Evolutionary conservation across 2,888 invertebrate species (phyloP).

Genomic region (Drosophila subsilvestris): DNA sequence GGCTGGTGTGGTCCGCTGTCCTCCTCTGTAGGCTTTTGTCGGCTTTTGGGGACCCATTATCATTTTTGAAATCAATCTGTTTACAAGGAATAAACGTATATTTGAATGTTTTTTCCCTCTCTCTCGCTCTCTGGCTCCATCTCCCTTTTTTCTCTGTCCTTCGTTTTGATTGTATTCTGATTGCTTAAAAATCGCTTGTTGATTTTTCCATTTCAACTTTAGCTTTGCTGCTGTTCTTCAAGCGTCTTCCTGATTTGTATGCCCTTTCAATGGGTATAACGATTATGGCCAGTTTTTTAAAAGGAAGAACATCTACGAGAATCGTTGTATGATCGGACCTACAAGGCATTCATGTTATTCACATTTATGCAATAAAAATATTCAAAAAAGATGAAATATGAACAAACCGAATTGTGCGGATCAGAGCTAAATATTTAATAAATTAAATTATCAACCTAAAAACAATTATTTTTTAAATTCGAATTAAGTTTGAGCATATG

Average conservation of each 20-base stretch:
- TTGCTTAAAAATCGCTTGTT: conserved; percentile 70
- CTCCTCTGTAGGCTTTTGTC: conserved; percentile 61
- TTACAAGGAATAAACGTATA: conserved; percentile 68
- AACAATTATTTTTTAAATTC: too few relatives aligned
- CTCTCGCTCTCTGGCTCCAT: conserved; percentile 19
- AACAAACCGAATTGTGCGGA: too few relatives aligned
- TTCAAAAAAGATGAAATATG: too few relatives aligned
- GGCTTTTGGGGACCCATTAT: conserved; percentile 69
- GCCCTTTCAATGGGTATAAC: not conserved
- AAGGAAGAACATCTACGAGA: too few relatives aligned
- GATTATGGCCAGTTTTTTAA: too few relatives aligned
- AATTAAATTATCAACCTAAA: too few relatives aligned
- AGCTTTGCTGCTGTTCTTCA: conserved; percentile 1
- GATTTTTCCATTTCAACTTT: conserved; percentile 64
- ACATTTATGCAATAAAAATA: too few relatives aligned
- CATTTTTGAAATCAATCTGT: conserved; percentile 80
- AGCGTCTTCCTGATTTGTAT: not conserved
- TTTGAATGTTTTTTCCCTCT: conserved; percentile 37
- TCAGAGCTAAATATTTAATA: too few relatives aligned
- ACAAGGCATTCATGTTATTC: too few relatives aligned
- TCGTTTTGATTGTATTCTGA: conserved; percentile 61
- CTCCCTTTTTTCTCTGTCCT: conserved; percentile 25
- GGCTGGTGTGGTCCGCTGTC: conserved; percentile 4
- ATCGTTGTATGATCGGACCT: too few relatives aligned
- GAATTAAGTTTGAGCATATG: too few relatives aligned